phyloP scores from a whole-genome alignment of 1,140 invertebrate species.

The Sipha flava region DNA sequence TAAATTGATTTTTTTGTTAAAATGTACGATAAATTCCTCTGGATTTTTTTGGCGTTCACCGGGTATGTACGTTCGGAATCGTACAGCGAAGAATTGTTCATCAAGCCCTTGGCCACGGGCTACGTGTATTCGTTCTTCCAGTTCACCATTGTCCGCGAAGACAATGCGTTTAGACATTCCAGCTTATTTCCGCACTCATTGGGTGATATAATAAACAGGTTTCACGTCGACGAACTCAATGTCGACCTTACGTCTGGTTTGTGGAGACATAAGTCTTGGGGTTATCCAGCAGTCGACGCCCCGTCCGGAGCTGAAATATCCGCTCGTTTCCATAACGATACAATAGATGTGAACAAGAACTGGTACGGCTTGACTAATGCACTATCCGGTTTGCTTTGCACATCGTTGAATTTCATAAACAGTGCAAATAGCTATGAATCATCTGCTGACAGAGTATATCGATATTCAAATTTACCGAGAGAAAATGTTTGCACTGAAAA shows the following conservation, averaged over 20 bases:
- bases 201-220: constrained; percentile 77
- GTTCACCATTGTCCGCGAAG: constrained; percentile 65
- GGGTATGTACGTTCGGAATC: constrained; percentile 46
- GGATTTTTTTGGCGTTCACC: not conserved
- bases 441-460: constrained; percentile 52
- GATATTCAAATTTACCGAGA: constrained; percentile 80
- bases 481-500: constrained; percentile 99
- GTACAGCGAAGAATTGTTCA: constrained; percentile 70
- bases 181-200: constrained; percentile 82
- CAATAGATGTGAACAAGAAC: constrained; percentile 58
- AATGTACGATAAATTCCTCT: not conserved
- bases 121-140: constrained; percentile 78
- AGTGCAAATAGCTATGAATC: constrained; percentile 60
- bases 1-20: not conserved
- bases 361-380: constrained; percentile 84
- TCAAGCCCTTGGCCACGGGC: constrained; percentile 66
- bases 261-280: constrained; percentile 89
- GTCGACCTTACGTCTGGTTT: constrained; percentile 83
- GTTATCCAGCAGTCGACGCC: constrained; percentile 76
- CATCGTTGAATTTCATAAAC: constrained; percentile 93
- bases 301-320: constrained; percentile 87
- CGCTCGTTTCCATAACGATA: constrained; percentile 72
- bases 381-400: constrained; percentile 87
- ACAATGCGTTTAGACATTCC: constrained; percentile 49
- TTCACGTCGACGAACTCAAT: constrained; percentile 82